These are phyloP conservation scores for Pyrrhia umbra DNA, from an alignment of 2,888 invertebrate species.

Conservation along the genomic window DNA sequence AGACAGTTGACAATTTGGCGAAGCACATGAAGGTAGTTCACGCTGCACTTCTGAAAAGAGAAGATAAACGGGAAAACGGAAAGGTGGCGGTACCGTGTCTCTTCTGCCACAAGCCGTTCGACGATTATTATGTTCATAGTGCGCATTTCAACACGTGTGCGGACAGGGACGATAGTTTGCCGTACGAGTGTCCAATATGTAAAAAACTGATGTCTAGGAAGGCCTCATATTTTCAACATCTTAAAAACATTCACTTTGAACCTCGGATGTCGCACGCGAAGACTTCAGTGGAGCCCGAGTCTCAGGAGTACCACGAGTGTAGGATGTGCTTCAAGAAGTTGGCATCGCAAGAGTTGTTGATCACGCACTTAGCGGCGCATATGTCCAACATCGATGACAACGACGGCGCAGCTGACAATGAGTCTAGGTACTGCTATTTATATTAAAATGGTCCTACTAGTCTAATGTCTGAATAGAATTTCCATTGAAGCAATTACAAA, in stretches of 20 bases:
- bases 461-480: too few relatives aligned
- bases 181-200: constrained; percentile 79
- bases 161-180: constrained; percentile 67
- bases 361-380: constrained; percentile 83
- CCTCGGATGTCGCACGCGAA: constrained; percentile 44
- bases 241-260: constrained; percentile 79
- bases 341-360: constrained; percentile 77
- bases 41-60: constrained; percentile 76
- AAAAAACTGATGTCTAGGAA: constrained; percentile 71
- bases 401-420: constrained; percentile 67
- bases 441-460: too few relatives aligned
- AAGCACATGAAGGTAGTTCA: constrained; percentile 84
- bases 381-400: constrained; percentile 80
- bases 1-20: constrained; percentile 78
- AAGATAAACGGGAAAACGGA: constrained; percentile 48
- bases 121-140: constrained; percentile 77
- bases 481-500: too few relatives aligned
- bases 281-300: constrained; percentile 38
- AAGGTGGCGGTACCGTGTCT: constrained; percentile 77
- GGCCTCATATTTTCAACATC: constrained; percentile 74
- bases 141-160: constrained; percentile 78
- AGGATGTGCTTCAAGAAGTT: constrained; percentile 82
- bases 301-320: constrained; percentile 70
- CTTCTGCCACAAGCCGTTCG: constrained; percentile 75
- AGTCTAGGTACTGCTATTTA: constrained; percentile 79